phyloP scores from a whole-genome alignment of 1,140 invertebrate species.

The Drosophila insularis region DNA sequence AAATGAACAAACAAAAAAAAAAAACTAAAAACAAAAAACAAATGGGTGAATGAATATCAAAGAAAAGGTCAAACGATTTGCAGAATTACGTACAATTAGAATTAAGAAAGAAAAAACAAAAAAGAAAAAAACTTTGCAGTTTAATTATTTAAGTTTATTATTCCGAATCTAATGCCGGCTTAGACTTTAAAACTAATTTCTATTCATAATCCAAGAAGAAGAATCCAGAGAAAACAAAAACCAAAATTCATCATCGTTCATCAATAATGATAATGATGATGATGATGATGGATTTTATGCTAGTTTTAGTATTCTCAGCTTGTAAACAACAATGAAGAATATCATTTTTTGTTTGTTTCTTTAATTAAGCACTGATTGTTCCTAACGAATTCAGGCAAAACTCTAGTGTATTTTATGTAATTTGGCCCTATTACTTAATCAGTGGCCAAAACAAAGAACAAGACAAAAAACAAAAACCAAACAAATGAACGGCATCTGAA shows the following conservation, averaged over 20 bases:
- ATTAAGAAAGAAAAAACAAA: constrained; percentile 23
- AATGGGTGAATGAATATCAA: constrained; percentile 18
- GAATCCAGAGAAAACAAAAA: no score
- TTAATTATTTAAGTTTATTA: constrained; percentile 51
- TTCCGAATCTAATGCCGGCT: constrained; percentile 76
- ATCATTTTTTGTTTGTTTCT: constrained; percentile 13
- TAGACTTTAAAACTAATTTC: constrained; percentile 63
- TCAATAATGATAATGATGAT: constrained; percentile 48
- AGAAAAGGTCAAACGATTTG: constrained; percentile 49
- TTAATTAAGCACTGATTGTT: constrained; percentile 69
- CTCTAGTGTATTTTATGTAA: constrained; percentile 59
- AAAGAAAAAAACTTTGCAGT: background rate
- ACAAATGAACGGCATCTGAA: constrained; percentile 7
- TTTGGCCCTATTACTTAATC: constrained; percentile 71
- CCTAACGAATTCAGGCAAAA: constrained; percentile 72
- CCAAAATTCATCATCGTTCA: no score
- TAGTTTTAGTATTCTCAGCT: no score
- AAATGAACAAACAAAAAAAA: constrained; percentile 32
- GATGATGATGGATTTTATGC: constrained; percentile 27
- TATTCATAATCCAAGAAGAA: constrained; percentile 11
- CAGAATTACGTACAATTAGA: constrained; percentile 36
- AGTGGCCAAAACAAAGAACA: constrained; percentile 25
- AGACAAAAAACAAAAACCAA: background rate
- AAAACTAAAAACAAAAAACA: constrained; percentile 18
- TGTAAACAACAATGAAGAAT: constrained; percentile 7